Conservation (phyloP, 1,140 invertebrate genomes). For the Drosophila hydei region DNA sequence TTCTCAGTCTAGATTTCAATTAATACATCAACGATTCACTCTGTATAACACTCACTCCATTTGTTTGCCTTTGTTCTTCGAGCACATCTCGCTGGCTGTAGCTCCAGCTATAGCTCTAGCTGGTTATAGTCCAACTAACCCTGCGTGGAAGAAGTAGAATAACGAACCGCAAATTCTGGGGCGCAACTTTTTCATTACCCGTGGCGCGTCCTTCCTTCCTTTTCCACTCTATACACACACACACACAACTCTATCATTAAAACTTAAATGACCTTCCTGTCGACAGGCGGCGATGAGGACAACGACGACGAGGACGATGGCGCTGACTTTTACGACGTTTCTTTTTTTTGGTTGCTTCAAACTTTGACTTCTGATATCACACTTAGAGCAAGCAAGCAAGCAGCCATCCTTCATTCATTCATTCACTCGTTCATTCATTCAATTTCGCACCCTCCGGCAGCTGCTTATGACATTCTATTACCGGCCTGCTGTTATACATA, state of each 20-base stretch:
- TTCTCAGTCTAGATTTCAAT: too few species aligned
- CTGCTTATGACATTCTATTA: conserved; percentile 77
- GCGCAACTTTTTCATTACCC: conserved; percentile 49
- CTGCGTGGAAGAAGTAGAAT: conserved; percentile 37
- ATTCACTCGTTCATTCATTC: conserved; percentile 50
- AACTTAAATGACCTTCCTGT: conserved; percentile 81
- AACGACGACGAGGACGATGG: neutral
- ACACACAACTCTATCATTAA: conserved; percentile 76
- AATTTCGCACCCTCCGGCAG: conserved; percentile 41
- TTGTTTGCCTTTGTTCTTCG: conserved; percentile 64
- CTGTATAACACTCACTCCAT: too few species aligned
- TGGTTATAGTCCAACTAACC: conserved; percentile 6
- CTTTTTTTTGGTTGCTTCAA: conserved; percentile 44
- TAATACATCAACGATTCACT: too few species aligned
- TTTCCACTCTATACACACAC: conserved; percentile 27
- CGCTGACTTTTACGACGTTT: conserved; percentile 48
- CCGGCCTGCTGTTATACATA: conserved; percentile 33
- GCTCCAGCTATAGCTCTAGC: neutral
- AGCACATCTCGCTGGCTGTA: conserved; percentile 33
- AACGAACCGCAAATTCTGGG: conserved; percentile 55
- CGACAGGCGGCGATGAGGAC: conserved; percentile 32
- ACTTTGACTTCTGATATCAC: conserved; percentile 74
- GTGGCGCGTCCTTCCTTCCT: conserved; percentile 40
- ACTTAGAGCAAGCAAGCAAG: conserved; percentile 26
- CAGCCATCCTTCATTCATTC: conserved; percentile 32